Percentiles rank a stretch among this genome's conserved stretches.
phyloP scores from a whole-genome alignment of 2,888 invertebrate genomes.

The Phyllotreta striolata region DNA sequence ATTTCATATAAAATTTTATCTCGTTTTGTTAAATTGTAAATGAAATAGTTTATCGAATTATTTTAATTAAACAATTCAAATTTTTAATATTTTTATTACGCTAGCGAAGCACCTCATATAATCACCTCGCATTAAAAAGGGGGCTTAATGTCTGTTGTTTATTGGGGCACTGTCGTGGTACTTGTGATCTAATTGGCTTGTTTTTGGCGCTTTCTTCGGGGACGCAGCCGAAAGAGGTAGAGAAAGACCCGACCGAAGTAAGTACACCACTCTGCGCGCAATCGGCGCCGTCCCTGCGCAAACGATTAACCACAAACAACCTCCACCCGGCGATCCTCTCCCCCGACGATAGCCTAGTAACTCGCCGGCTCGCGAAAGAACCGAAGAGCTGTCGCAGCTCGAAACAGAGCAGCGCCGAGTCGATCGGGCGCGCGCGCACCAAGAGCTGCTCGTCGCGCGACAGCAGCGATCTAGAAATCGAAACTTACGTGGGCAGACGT shows the following conservation, averaged over 20 bases:
- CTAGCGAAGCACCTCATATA: too few species aligned
- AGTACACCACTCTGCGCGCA: constrained; percentile 57
- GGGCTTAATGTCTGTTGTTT: not conserved
- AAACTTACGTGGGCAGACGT: constrained; percentile 45
- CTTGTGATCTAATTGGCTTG: constrained; percentile 43
- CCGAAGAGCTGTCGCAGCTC: constrained; percentile 33
- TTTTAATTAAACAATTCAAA: too few species aligned
- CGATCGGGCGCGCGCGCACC: constrained; percentile 47
- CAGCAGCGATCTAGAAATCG: constrained; percentile 57
- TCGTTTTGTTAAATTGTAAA: not conserved
- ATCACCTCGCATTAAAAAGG: too few species aligned
- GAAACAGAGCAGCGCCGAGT: constrained; percentile 54
- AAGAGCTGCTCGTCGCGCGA: constrained; percentile 52
- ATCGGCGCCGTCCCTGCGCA: constrained; percentile 48
- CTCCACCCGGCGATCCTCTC: constrained; percentile 38
- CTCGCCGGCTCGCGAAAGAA: constrained; percentile 46
- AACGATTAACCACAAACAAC: constrained; percentile 45
- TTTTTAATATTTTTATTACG: too few species aligned
- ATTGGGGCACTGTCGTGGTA: constrained; percentile 1
- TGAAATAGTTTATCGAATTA: too few species aligned
- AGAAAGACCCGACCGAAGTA: constrained; percentile 59
- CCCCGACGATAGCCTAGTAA: constrained; percentile 44
- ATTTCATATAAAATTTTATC: not conserved
- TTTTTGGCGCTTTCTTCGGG: constrained; percentile 47
- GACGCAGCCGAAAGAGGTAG: constrained; percentile 60